These are phyloP conservation scores for Dissostichus mawsoni DNA, from an alignment of 2,113 vertebrate genomes.

Conservation along the genomic window DNA sequence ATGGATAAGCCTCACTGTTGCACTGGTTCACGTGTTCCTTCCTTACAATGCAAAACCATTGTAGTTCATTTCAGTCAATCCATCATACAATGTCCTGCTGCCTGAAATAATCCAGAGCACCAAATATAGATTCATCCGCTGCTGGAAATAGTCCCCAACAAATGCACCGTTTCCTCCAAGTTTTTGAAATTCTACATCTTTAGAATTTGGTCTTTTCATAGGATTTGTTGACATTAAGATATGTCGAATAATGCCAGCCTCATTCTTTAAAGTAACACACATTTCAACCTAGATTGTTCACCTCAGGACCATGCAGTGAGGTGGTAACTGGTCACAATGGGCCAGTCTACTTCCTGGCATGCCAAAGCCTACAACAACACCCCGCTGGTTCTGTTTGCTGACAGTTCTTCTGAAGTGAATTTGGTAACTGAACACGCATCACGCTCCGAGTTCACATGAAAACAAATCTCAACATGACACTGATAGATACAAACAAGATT, in stretches of 20 bases:
- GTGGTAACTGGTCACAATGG: slow-evolving; percentile 16
- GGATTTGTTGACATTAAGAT: slow-evolving; percentile 17
- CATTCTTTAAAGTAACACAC: neutral
- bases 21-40: neutral
- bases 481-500: slow-evolving; percentile 71
- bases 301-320: neutral
- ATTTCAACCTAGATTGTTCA: neutral
- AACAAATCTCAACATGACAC: slow-evolving; percentile 45
- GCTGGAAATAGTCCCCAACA: slow-evolving; percentile 14
- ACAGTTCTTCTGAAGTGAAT: neutral
- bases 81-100: neutral
- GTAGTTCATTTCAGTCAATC: neutral
- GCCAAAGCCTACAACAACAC: neutral
- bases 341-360: slow-evolving; percentile 34
- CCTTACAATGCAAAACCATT: neutral
- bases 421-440: slow-evolving; percentile 3
- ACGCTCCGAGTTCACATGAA: slow-evolving; percentile 14
- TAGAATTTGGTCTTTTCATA: slow-evolving; percentile 7
- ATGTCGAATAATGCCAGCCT: neutral
- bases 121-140: neutral
- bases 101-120: neutral
- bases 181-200: too few species aligned
- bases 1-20: neutral
- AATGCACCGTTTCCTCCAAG: neutral
- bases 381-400: neutral